Base-by-base conservation (phyloP, 1,140 invertebrate genomes). In the Zaprionus tsacasi region DNA sequence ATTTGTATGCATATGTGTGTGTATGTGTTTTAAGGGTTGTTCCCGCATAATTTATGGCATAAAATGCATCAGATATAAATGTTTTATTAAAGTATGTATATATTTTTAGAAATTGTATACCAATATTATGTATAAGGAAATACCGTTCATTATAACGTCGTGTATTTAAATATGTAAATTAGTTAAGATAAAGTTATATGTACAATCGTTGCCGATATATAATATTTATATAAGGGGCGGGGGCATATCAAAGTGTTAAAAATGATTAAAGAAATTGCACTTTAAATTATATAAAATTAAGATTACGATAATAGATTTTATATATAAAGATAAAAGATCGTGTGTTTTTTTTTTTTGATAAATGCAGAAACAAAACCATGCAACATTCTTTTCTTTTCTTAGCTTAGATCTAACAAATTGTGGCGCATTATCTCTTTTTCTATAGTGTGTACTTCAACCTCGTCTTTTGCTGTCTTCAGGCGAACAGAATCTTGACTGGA, bases 401-500 rank as follows among this genome's bases (percentile, higher is more conserved):
- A 38, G 57, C 88, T 78, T 91, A 91, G 73, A 56, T 70, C 82
- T 91, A 91, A 78, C 54, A 82, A 88, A 87, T 82, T 86, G 82
- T 86, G 83, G 82, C 83, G 83, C 77, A 79, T 86, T 85, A 55
- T 68, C 54, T 63, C 38, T n/a, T 55, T 43, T 8, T 35, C 33
- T 8, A 6, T 35, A 21, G 21, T n/a, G n/a, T n/a, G n/a, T 21
- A 21, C 25, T 25, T 12, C 25, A 7, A 25, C 33, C 17, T 43
- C 13, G 33, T 21, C 48, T 6, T 52, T 21, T 21, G 21, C 21
- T 3, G 27, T 30, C 25, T 60, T 82, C 66, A 92, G 71, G 82
- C 79, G 65, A 92, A 89, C 17, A 79, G 58, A 66, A 92, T 91
- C 61, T 93, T 94, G 48, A 97, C 96, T 88, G 95, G 94, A 35